Conservation (phyloP, 2,888 invertebrate genomes). For the Acleris emargana region DNA sequence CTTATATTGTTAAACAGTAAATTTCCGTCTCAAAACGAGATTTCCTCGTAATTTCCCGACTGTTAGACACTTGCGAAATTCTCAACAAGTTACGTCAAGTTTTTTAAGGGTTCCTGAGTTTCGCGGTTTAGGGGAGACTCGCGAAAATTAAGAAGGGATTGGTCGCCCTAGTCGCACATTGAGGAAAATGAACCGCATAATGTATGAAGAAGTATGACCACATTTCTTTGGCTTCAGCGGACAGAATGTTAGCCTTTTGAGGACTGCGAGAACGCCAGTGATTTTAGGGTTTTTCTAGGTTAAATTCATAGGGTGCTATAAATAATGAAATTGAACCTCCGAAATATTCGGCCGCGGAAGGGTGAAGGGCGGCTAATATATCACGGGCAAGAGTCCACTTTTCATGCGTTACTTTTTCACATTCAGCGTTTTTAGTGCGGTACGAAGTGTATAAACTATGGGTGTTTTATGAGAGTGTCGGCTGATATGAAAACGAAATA, state of each 20-base stretch:
- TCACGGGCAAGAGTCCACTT: conserved; percentile 25
- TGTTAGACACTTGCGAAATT: conserved; percentile 29
- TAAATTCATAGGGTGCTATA: conserved; percentile 29
- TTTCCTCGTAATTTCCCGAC: conserved; percentile 32
- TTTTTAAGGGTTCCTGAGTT: conserved; percentile 23
- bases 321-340: conserved; percentile 27
- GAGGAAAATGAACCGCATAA: conserved; percentile 6
- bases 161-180: conserved; percentile 8
- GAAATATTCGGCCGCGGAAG: conserved; percentile 22
- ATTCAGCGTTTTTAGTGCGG: conserved; percentile 5
- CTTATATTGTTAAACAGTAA: conserved; percentile 37
- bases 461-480: too few relatives aligned
- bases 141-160: conserved; percentile 16
- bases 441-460: neutral
- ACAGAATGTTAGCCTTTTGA: neutral
- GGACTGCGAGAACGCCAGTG: neutral
- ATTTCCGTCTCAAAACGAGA: conserved; percentile 25
- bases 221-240: neutral
- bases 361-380: conserved; percentile 23
- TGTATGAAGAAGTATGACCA: conserved; percentile 1
- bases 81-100: conserved; percentile 31
- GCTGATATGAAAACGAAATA: too few relatives aligned
- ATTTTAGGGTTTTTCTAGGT: conserved; percentile 11
- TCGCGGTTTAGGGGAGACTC: conserved; percentile 8
- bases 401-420: conserved; percentile 21